These are phyloP conservation scores for Platalea minor DNA, from an alignment of 2,797 vertebrate genomes.

Conservation along the genomic window DNA sequence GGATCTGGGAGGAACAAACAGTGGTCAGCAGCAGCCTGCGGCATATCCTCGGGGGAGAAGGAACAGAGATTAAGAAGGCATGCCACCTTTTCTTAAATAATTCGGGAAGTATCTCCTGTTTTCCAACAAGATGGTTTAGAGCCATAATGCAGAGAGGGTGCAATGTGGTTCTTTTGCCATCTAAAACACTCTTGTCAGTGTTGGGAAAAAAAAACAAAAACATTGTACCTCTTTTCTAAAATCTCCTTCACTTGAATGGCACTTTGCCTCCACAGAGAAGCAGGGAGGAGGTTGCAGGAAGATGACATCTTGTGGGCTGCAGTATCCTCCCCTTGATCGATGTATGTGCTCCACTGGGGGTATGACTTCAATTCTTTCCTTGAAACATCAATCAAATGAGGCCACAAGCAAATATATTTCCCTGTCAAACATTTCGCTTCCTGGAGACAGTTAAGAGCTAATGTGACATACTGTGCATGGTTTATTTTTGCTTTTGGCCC, in stretches of 20 bases:
- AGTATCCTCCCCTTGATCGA: neutral
- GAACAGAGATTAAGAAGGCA: neutral
- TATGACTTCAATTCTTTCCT: constrained; percentile 53
- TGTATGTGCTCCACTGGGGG: neutral
- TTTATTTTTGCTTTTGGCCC: constrained; percentile 38
- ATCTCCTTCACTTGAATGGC: neutral
- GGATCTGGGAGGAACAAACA: neutral
- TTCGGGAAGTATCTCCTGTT: neutral
- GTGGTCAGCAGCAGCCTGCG: neutral
- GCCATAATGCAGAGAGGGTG: neutral
- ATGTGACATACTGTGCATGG: neutral
- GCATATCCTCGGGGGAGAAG: neutral
- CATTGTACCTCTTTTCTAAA: neutral
- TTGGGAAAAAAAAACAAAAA: neutral
- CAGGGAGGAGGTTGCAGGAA: neutral
- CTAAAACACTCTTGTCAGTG: neutral
- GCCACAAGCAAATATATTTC: constrained; percentile 43
- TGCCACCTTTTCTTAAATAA: neutral
- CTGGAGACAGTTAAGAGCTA: constrained; percentile 47
- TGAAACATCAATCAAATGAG: constrained; percentile 53
- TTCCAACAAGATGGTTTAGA: neutral
- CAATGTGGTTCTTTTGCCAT: neutral
- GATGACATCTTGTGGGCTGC: neutral
- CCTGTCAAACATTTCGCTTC: constrained; percentile 58
- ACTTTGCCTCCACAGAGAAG: neutral